Percentiles rank a stretch among this genome's conserved stretches.
These are phyloP conservation scores for Melinaea marsaeus DNA, from an alignment of 2,888 invertebrate genomes.

Conservation along the genomic window DNA sequence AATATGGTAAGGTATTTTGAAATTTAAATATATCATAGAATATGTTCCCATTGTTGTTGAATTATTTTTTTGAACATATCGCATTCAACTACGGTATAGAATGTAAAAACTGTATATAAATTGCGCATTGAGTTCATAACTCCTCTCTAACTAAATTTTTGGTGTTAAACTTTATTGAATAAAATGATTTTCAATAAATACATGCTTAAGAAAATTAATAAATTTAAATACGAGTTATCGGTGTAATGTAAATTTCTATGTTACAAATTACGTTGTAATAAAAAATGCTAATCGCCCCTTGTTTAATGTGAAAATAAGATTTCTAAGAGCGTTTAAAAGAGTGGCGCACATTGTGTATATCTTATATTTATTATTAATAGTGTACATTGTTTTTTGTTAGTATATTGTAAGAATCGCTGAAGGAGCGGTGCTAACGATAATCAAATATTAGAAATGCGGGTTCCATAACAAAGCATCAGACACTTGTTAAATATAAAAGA, in stretches of 20 bases:
- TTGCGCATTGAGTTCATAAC: background rate
- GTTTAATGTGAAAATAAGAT: no score
- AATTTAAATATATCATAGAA: constrained; percentile 28
- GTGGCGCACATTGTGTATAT: no score
- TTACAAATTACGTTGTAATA: background rate
- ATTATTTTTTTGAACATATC: constrained; percentile 22
- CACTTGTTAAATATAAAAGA: constrained; percentile 5
- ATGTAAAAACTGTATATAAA: background rate
- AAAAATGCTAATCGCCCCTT: no score
- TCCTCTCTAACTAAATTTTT: no score
- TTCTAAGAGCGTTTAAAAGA: no score
- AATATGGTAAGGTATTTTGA: constrained; percentile 17
- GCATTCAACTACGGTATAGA: background rate
- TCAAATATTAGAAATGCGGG: background rate
- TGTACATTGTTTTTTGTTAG: background rate
- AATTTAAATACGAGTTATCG: background rate
- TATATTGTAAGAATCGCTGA: background rate
- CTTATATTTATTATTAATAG: no score
- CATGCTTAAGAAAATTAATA: no score
- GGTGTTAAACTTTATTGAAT: background rate
- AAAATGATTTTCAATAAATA: background rate
- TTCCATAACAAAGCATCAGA: constrained; percentile 3
- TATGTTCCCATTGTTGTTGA: constrained; percentile 12
- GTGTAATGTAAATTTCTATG: background rate
- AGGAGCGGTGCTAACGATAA: background rate